Base-by-base conservation (phyloP, 2,888 invertebrate genomes). In the Galerucella calmariensis region DNA sequence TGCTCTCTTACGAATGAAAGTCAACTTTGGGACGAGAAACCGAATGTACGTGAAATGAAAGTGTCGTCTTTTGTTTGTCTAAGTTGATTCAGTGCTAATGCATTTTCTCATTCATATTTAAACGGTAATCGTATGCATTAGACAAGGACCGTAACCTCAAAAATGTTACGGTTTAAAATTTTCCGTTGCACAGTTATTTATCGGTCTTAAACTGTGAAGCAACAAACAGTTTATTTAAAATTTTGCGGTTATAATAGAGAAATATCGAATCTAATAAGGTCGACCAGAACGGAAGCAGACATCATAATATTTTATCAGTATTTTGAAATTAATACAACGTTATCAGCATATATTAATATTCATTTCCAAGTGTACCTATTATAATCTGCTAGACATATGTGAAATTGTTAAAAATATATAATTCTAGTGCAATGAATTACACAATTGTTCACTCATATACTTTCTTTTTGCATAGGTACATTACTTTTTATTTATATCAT, bases 301-400 rank as follows among this genome's bases (percentile, higher is more conserved):
- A 51, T 51, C 51, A 51, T 51, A 51, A 51, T 51, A n/a, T 41
- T 41, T 51, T 51, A 51, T 51, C 51, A 51, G 51, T 51, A 51
- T 51, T 51, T 51, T 51, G 14, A 51, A 51, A 51, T 51, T 51
- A 51, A 51, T 51, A 51, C 8, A 51, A 8, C n/a, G 5, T 51
- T 51, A 51, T 51, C 51, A 8, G 51, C n/a, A 41, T 9, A n/a
- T 14, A 51, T 51, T 51, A 51, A n/a, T 51, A 51, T 51, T 51
- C 51, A 48, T 48, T 48, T 48, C 48, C 12, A 48, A 48, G 51
- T 51, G n/a, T 14, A 48, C 1, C 1, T 27, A 27, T 20, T 35
- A 35, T 35, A 41, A 9, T 41, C 35, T 8, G 8, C 35, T 41
- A 41, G 35, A 41, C 9, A 41, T 41, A 41, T 41, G 35, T 41